Base-by-base conservation (phyloP, 2,113 vertebrate genomes). In the Geococcyx californianus region DNA sequence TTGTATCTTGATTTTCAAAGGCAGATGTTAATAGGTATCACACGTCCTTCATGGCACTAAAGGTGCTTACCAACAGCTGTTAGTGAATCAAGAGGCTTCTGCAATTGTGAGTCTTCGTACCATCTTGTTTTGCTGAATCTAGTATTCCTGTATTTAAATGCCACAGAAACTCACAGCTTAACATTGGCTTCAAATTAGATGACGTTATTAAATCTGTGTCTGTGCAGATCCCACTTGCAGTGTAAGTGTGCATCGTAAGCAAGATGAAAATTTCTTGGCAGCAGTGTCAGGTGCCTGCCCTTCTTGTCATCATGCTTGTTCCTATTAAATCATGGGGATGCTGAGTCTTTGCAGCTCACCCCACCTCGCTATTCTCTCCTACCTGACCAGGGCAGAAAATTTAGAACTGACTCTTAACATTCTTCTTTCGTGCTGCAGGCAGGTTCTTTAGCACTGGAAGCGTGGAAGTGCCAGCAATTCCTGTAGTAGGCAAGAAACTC, bases 221-320 rank as follows among this genome's bases (percentile, higher is more conserved):
- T 28, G 9, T 1, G 2, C 42, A 31, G 54, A 69, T 66, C 15
- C n/a, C 60, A 1, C 33, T 36, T 44, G 1, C 6, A 6, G 33
- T 67, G 44, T 49, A 59, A 51, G 38, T 29, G 10, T 1, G 8
- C 13, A 36, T 77, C 29, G 11, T 70, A 45, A 62, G 4, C 21
- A 58, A 64, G 77, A 56, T n/a, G 10, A 56, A 74, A 49, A 18
- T 66, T 13, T 31, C 33, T 74, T 51, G 3, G 54, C 11, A 26
- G 20, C 19, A 28, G 11, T 74, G 36, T 66, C 60, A 68, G 26
- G 7, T 85, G 13, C 38, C 34, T 78, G 17, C 60, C 7, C 44
- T 80, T 54, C 40, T 72, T 63, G 49, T 72, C 63, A 29, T 83
- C 9, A 2, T 19, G 6, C 2, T 56, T 82, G 18, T 29, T 85